Evolutionary conservation across 2,888 invertebrate genomes (phyloP).

Genomic region (Digitonthophagus gazella): DNA sequence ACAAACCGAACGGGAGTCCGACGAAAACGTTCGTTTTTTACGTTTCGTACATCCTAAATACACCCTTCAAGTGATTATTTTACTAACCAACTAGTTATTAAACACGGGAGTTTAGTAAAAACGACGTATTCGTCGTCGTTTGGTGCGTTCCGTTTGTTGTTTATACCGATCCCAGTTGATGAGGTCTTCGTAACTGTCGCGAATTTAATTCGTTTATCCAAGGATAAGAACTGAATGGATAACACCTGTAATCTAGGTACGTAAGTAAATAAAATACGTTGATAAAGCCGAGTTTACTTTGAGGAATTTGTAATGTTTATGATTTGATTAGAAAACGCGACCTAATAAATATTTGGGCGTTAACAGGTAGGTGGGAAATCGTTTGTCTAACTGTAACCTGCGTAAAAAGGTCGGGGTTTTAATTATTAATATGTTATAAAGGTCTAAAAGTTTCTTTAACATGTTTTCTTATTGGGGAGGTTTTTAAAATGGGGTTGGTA

Average conservation of each 20-base stretch:
- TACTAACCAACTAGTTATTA: no score
- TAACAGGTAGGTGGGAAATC: conserved; percentile 9
- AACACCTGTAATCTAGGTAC: conserved; percentile 47
- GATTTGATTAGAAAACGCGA: not conserved
- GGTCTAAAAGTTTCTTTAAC: no score
- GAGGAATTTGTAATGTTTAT: not conserved
- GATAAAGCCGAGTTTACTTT: not conserved
- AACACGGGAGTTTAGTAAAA: no score
- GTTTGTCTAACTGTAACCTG: not conserved
- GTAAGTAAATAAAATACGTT: no score
- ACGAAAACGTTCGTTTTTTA: not conserved
- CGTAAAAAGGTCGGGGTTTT: no score
- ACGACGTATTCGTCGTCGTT: no score
- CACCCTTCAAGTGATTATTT: no score
- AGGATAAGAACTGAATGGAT: conserved; percentile 45
- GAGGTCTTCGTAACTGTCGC: not conserved
- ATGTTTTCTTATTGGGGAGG: no score
- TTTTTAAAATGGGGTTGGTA: not conserved
- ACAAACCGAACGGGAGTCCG: not conserved
- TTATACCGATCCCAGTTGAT: conserved; percentile 53
- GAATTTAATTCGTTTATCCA: not conserved
- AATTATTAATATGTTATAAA: not conserved
- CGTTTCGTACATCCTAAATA: no score
- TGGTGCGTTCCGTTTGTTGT: conserved; percentile 41
- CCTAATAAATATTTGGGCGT: conserved; percentile 4